Percentiles rank a stretch among this genome's conserved stretches.
phyloP scores from a whole-genome alignment of 1,140 invertebrate species.

The Cyrtorhinus lividipennis region DNA sequence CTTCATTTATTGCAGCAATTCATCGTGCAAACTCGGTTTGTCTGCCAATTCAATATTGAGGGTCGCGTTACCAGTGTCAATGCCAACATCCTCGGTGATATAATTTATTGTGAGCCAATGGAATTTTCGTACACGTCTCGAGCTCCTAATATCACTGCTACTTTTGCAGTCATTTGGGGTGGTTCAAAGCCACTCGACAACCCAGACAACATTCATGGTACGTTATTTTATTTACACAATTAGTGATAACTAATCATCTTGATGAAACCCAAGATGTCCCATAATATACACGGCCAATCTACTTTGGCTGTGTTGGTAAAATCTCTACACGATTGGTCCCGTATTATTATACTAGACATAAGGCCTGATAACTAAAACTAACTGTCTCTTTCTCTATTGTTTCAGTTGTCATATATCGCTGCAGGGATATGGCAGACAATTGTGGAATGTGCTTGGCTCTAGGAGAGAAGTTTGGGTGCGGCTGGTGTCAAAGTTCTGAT shows the following conservation, averaged over 20 bases:
- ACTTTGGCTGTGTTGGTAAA: too few species aligned
- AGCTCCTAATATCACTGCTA: slow-evolving; percentile 79
- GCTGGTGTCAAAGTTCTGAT: slow-evolving; percentile 85
- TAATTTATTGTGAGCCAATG: slow-evolving; percentile 85
- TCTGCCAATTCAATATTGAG: slow-evolving; percentile 93
- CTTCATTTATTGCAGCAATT: slow-evolving; percentile 55
- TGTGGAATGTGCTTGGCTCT: slow-evolving; percentile 87
- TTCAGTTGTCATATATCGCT: slow-evolving; percentile 71
- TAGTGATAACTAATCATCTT: too few species aligned
- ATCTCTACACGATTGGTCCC: too few species aligned
- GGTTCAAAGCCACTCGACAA: slow-evolving; percentile 88
- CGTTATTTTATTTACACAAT: too few species aligned
- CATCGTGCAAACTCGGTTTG: slow-evolving; percentile 83
- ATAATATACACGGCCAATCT: too few species aligned
- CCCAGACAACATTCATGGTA: slow-evolving; percentile 83
- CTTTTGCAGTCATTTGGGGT: slow-evolving; percentile 90
- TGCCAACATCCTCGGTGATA: slow-evolving; percentile 76
- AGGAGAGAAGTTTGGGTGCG: slow-evolving; percentile 79
- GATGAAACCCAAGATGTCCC: too few species aligned
- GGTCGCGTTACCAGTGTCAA: slow-evolving; percentile 81
- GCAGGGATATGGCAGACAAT: slow-evolving; percentile 88
- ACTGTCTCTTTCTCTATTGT: slow-evolving; percentile 24
- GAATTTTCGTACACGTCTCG: slow-evolving; percentile 80
- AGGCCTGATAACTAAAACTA: too few species aligned
- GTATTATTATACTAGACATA: too few species aligned